Evolutionary conservation across 2,797 vertebrate genomes (phyloP).

Genomic region (Syngnathus acus): DNA sequence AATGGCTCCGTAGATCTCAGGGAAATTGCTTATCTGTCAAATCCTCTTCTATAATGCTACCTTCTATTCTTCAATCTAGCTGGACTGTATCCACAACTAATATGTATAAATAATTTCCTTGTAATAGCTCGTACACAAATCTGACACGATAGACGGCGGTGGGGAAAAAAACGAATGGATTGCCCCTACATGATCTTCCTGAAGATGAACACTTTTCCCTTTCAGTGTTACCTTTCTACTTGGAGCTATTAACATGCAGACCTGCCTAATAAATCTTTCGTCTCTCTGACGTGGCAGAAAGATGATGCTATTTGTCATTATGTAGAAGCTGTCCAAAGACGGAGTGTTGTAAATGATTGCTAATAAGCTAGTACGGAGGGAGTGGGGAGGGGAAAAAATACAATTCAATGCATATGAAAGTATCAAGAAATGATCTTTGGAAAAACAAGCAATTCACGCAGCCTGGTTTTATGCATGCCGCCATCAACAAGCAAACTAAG

Average conservation of each 20-base stretch:
- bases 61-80: neutral
- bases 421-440: neutral
- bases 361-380: neutral
- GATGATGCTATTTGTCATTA: constrained; percentile 2
- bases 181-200: neutral
- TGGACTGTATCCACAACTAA: neutral
- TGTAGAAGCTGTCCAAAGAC: neutral
- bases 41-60: constrained; percentile 19
- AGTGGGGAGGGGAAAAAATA: neutral
- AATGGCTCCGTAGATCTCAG: constrained; percentile 30
- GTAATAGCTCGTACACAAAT: neutral
- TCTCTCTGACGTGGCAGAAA: neutral
- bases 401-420: neutral
- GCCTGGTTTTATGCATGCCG: neutral
- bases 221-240: neutral
- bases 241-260: neutral
- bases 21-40: constrained; percentile 32
- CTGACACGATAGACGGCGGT: neutral
- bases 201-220: neutral
- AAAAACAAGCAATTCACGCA: neutral
- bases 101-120: neutral
- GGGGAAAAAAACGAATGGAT: neutral
- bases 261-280: constrained; percentile 1
- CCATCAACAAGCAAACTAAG: neutral
- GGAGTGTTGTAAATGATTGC: neutral